These are phyloP conservation scores for Caenorhabditis imperialis DNA, from an alignment of 2,888 invertebrate genomes.

Conservation along the genomic window DNA sequence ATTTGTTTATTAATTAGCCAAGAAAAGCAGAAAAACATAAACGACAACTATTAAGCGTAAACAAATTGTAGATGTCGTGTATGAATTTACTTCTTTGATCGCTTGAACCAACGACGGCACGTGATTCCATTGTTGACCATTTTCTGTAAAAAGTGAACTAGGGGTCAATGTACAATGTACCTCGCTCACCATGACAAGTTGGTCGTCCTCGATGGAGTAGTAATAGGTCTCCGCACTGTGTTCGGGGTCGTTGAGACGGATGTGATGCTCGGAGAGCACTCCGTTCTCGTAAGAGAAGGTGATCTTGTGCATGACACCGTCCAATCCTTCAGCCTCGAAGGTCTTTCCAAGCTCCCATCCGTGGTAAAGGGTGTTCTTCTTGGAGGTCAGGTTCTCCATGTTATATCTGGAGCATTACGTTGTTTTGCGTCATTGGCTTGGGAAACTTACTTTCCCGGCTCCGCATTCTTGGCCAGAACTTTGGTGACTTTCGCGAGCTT, in stretches of 20 bases:
- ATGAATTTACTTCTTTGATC: constrained; percentile 51
- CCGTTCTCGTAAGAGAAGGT: constrained; percentile 70
- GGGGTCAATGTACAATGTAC: background rate
- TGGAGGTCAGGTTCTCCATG: constrained; percentile 71
- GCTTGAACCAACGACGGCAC: constrained; percentile 76
- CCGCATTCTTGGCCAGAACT: constrained; percentile 57
- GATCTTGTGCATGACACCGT: constrained; percentile 74
- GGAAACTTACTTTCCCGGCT: constrained; percentile 48
- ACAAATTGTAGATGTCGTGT: constrained; percentile 5
- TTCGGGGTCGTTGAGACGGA: constrained; percentile 73
- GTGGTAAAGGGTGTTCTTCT: constrained; percentile 69
- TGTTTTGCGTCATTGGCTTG: background rate
- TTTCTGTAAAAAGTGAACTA: constrained; percentile 57
- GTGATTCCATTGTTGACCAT: constrained; percentile 74
- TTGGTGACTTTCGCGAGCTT: constrained; percentile 74
- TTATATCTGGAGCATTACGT: constrained; percentile 58
- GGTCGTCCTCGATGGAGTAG: constrained; percentile 71
- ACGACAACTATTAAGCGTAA: constrained; percentile 6
- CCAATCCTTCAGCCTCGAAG: constrained; percentile 75
- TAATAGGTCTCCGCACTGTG: constrained; percentile 74
- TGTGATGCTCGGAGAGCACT: constrained; percentile 71
- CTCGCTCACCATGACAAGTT: constrained; percentile 73
- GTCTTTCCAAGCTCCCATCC: constrained; percentile 71
- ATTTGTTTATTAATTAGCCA: constrained; percentile 42
- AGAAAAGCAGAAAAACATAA: background rate